phyloP scores from a whole-genome alignment of 2,888 invertebrate genomes.

The Chelonus formosanus region DNA sequence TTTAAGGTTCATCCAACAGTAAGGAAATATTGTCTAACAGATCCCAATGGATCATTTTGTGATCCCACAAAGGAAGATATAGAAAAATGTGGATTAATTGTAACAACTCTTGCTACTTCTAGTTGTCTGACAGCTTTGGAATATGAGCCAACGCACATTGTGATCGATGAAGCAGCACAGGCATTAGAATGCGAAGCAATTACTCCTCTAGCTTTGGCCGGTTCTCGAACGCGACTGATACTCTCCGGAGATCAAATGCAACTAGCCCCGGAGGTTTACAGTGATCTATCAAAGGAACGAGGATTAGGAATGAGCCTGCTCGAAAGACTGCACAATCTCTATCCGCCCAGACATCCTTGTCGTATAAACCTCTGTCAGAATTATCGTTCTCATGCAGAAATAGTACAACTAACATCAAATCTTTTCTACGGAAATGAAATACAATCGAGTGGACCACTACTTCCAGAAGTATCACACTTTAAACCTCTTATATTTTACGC shows the following conservation, averaged over 20 bases:
- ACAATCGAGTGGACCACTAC: constrained; percentile 76
- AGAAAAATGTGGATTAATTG: constrained; percentile 73
- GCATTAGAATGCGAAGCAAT: constrained; percentile 87
- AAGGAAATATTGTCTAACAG: constrained; percentile 76
- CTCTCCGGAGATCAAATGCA: constrained; percentile 89
- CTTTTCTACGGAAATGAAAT: constrained; percentile 83
- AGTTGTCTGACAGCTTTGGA: constrained; percentile 77
- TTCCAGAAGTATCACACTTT: constrained; percentile 73
- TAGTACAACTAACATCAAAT: constrained; percentile 82
- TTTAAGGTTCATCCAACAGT: constrained; percentile 55
- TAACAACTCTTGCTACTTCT: constrained; percentile 82
- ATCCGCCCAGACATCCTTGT: constrained; percentile 78
- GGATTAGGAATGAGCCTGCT: constrained; percentile 78
- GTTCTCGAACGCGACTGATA: constrained; percentile 77
- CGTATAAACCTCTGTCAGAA: constrained; percentile 84
- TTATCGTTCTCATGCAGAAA: constrained; percentile 83
- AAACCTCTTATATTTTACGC: constrained; percentile 84
- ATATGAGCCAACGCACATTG: constrained; percentile 79
- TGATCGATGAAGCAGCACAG: constrained; percentile 88
- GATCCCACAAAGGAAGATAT: constrained; percentile 78
- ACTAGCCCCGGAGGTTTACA: constrained; percentile 83
- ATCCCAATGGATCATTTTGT: constrained; percentile 71
- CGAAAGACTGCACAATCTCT: constrained; percentile 80
- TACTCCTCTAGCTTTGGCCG: constrained; percentile 80
- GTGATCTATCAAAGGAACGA: constrained; percentile 75